These are phyloP conservation scores for Apistogramma diplotaenia DNA, from an alignment of 2,113 vertebrate species.

Conservation along the genomic window DNA sequence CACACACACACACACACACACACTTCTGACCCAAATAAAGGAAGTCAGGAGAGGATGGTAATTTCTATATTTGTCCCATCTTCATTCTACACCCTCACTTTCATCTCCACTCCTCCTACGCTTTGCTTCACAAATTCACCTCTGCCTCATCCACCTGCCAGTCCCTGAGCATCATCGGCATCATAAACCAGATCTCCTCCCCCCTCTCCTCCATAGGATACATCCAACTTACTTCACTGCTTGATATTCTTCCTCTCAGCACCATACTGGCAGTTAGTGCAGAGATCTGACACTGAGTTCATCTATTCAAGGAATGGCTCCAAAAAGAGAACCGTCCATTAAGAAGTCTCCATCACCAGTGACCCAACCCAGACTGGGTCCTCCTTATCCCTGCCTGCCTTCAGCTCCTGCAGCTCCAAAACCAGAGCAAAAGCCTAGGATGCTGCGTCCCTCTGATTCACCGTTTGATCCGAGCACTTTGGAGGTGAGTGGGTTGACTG, in stretches of 20 bases:
- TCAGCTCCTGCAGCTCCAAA: conserved; percentile 59
- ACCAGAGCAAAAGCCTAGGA: conserved; percentile 71
- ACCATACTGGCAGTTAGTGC: not conserved
- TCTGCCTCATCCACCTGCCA: conserved; percentile 47
- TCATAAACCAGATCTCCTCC: conserved; percentile 14
- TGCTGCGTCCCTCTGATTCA: conserved; percentile 74
- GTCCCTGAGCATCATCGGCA: conserved; percentile 52
- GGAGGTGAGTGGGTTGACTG: conserved; percentile 69
- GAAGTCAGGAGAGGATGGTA: conserved; percentile 19
- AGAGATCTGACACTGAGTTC: not conserved
- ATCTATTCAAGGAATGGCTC: conserved; percentile 61
- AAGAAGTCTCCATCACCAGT: conserved; percentile 75
- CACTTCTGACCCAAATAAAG: conserved; percentile 65
- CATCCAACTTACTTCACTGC: conserved; percentile 38
- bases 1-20: not conserved
- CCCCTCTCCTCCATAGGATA: not conserved
- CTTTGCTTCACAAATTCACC: conserved; percentile 35
- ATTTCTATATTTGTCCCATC: conserved; percentile 24
- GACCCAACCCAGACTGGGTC: conserved; percentile 70
- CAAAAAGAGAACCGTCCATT: conserved; percentile 76
- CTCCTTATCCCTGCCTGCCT: conserved; percentile 72
- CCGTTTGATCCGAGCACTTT: conserved; percentile 78
- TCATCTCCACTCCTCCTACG: conserved; percentile 22
- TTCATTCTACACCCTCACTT: conserved; percentile 25
- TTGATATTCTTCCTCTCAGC: conserved; percentile 7